Evolutionary conservation across 1,140 invertebrate species (phyloP).

Genomic region (Nephila pilipes): DNA sequence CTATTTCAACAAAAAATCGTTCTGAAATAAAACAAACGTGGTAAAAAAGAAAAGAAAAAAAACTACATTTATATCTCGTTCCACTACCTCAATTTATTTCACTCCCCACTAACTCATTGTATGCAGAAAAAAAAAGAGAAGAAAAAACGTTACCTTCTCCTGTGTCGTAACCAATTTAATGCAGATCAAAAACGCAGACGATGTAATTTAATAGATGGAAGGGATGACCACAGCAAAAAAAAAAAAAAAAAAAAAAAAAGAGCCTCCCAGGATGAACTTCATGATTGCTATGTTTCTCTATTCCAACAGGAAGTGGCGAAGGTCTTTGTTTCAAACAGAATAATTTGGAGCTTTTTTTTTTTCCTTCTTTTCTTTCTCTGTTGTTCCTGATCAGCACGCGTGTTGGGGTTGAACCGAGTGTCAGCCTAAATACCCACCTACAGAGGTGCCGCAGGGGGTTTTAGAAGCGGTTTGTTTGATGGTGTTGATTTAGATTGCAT

Average conservation of each 20-base stretch:
- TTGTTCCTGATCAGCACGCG: neutral
- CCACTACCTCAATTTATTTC: no score
- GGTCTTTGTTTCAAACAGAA: neutral
- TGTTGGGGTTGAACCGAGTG: neutral
- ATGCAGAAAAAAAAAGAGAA: neutral
- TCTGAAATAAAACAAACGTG: no score
- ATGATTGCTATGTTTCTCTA: neutral
- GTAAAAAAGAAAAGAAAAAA: no score
- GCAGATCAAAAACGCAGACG: constrained; percentile 28
- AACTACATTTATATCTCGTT: no score
- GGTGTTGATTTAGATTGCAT: neutral
- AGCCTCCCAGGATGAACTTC: neutral
- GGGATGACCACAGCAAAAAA: neutral
- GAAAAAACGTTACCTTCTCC: neutral
- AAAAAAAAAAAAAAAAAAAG: neutral
- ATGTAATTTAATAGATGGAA: constrained; percentile 20
- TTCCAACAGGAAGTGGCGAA: constrained; percentile 17
- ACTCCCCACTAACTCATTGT: neutral
- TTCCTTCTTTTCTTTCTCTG: neutral
- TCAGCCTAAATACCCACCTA: neutral
- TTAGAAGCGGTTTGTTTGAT: constrained; percentile 1
- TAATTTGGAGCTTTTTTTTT: neutral
- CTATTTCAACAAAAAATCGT: no score
- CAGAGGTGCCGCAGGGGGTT: neutral
- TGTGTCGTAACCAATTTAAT: neutral